A percentile compares a stretch with the other conserved stretches of the same genome.
These are phyloP conservation scores for Deilephila elpenor DNA, from an alignment of 2,888 invertebrate species.

Conservation along the genomic window DNA sequence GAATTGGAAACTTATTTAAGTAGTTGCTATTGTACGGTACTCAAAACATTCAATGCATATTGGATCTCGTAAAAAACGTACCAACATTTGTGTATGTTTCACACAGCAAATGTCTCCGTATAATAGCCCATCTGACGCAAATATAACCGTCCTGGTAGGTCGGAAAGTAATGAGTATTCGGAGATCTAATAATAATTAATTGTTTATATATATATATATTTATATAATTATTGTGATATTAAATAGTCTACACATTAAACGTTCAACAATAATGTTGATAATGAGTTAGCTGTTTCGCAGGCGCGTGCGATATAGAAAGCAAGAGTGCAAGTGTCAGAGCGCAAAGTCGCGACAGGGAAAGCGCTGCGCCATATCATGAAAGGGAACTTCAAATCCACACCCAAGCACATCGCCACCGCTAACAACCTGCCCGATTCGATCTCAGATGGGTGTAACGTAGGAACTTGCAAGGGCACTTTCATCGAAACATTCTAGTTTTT, in stretches of 20 bases:
- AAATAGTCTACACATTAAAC: neutral
- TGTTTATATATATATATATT: neutral
- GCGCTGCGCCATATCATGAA: constrained; percentile 76
- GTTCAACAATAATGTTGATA: neutral
- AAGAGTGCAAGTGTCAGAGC: constrained; percentile 80
- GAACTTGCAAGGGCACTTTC: constrained; percentile 75
- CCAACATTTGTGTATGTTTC: constrained; percentile 15
- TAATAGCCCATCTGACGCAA: neutral
- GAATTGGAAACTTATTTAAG: constrained; percentile 58
- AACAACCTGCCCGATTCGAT: constrained; percentile 66
- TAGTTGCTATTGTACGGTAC: constrained; percentile 47
- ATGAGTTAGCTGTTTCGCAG: constrained; percentile 35
- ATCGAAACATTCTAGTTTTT: constrained; percentile 65
- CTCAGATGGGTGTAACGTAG: constrained; percentile 64
- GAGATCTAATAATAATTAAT: neutral
- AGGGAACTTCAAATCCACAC: constrained; percentile 77
- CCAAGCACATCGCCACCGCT: constrained; percentile 60
- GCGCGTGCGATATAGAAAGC: constrained; percentile 75
- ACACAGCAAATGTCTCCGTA: neutral
- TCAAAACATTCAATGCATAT: constrained; percentile 47
- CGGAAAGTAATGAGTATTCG: neutral
- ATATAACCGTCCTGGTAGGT: neutral
- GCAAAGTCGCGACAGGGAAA: constrained; percentile 77
- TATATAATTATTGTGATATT: neutral
- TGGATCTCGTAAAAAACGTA: constrained; percentile 35